These are phyloP conservation scores for Epistrophella euchroma DNA, from an alignment of 2,888 invertebrate species.

Conservation along the genomic window DNA sequence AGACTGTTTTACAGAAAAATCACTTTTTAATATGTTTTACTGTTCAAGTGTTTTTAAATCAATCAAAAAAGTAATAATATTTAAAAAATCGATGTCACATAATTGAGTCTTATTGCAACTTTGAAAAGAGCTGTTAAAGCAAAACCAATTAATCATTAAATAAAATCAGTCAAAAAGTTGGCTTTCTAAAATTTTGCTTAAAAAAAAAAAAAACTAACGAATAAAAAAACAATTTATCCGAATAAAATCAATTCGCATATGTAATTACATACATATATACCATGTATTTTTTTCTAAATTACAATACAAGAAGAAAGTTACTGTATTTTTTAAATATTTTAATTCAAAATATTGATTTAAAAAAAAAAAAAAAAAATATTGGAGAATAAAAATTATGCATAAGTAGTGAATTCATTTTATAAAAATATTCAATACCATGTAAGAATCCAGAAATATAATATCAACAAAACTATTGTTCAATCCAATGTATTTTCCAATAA, in stretches of 20 bases:
- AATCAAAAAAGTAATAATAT: neutral
- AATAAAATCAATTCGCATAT: neutral
- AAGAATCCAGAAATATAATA: constrained; percentile 37
- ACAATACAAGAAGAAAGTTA: constrained; percentile 26
- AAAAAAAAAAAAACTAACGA: neutral
- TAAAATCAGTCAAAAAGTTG: neutral
- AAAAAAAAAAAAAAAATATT: constrained; percentile 10
- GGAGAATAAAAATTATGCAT: constrained; percentile 45
- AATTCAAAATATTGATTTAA: constrained; percentile 13
- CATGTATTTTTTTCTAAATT: constrained; percentile 24
- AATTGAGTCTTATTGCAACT: neutral
- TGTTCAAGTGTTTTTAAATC: too few species aligned
- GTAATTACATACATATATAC: neutral
- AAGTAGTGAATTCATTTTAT: constrained; percentile 74
- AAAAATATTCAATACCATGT: constrained; percentile 57
- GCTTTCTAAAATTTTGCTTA: neutral
- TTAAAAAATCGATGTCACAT: neutral
- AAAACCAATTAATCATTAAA: neutral
- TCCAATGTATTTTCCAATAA: constrained; percentile 71
- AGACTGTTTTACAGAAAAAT: too few species aligned
- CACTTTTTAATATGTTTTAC: too few species aligned
- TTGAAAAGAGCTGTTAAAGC: neutral
- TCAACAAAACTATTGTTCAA: constrained; percentile 53
- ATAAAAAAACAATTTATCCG: neutral
- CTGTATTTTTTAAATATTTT: constrained; percentile 46